A percentile compares a stretch with the other conserved stretches of the same genome.
Conservation (phyloP, 2,888 invertebrate genomes). For the Romanomermis culicivorax region DNA sequence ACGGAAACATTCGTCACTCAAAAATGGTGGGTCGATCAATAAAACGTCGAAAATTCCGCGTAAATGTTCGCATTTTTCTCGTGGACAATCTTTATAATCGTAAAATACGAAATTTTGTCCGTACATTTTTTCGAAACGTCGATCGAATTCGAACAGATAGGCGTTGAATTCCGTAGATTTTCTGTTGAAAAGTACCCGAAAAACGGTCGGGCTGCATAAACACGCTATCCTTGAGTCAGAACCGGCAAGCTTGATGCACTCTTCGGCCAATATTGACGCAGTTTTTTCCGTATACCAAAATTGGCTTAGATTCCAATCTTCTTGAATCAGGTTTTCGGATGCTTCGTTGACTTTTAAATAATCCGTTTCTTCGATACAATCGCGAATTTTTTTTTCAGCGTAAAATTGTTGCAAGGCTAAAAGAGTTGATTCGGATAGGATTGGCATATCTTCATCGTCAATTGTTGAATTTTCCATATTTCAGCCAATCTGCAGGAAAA, state of each 20-base stretch:
- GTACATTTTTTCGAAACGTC: conserved; percentile 49
- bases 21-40: conserved; percentile 79
- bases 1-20: conserved; percentile 69
- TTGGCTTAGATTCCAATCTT: conserved; percentile 63
- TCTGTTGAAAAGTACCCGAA: conserved; percentile 34
- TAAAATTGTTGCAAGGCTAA: background rate
- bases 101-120: conserved; percentile 59
- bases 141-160: conserved; percentile 53
- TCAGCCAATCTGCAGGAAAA: too few species aligned
- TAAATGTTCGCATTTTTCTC: conserved; percentile 38
- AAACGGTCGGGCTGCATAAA: conserved; percentile 68
- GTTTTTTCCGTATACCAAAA: conserved; percentile 84
- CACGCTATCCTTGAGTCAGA: conserved; percentile 41
- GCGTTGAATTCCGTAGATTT: too few species aligned
- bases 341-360: too few species aligned
- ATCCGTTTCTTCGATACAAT: background rate
- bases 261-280: conserved; percentile 45
- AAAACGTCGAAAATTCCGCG: conserved; percentile 48
- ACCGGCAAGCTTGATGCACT: conserved; percentile 34
- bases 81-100: conserved; percentile 55
- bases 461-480: background rate
- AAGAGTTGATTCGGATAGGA: background rate
- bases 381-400: background rate
- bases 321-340: conserved; percentile 12
- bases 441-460: background rate